Evolutionary conservation across 2,113 vertebrate genomes (phyloP).

Genomic region (Dascyllus trimaculatus): DNA sequence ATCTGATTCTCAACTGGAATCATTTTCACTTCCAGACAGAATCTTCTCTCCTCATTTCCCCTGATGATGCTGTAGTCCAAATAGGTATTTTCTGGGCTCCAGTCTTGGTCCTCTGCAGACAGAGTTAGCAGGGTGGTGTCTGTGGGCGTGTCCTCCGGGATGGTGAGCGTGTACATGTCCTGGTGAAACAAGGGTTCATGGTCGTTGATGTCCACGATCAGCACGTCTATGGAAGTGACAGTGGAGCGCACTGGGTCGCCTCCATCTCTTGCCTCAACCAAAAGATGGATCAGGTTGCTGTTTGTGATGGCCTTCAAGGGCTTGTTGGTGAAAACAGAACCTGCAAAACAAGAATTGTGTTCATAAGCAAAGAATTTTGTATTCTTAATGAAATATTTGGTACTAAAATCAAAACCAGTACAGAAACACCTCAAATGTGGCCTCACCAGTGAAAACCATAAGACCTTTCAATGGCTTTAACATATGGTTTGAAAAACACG

Average conservation of each 20-base stretch:
- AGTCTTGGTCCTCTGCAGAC: slow-evolving; percentile 87
- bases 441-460: not conserved
- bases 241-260: slow-evolving; percentile 86
- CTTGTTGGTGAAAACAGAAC: slow-evolving; percentile 86
- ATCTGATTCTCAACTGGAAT: slow-evolving; percentile 73
- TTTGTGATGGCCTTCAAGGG: slow-evolving; percentile 78
- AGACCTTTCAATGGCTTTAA: not conserved
- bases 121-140: slow-evolving; percentile 87
- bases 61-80: slow-evolving; percentile 87
- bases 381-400: too few relatives aligned
- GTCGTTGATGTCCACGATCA: slow-evolving; percentile 87
- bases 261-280: slow-evolving; percentile 90
- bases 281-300: slow-evolving; percentile 81
- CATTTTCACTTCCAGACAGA: slow-evolving; percentile 85
- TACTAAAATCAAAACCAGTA: not conserved
- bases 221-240: slow-evolving; percentile 84
- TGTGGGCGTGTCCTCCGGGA: slow-evolving; percentile 83
- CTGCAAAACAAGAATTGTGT: slow-evolving; percentile 77
- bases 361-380: too few relatives aligned
- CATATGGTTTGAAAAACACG: slow-evolving; percentile 30
- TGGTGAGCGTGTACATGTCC: slow-evolving; percentile 83
- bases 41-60: slow-evolving; percentile 87
- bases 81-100: slow-evolving; percentile 83
- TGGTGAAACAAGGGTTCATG: slow-evolving; percentile 86
- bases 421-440: not conserved